Base-by-base conservation (phyloP, 2,888 invertebrate species). In the Seira musarum region DNA sequence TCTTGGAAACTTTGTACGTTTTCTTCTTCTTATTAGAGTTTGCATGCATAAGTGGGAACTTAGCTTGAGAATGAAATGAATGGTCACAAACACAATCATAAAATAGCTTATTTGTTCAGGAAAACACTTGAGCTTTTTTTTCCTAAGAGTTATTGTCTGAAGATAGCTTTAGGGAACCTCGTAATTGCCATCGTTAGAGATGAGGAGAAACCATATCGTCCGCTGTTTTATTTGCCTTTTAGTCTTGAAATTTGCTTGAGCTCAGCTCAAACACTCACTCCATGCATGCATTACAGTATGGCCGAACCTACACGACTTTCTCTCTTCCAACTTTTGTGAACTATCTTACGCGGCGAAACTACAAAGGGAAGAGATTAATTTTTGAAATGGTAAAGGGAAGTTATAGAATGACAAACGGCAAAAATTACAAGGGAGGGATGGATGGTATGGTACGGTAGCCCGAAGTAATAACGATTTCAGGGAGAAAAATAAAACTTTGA, bases 141-240 rank as follows among this genome's bases (percentile, higher is more conserved):
- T 40, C 66, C 25, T 17, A 69, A 74, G 65, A 80, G 69, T 80
- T 66, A 75, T 75, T 80, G 53, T 80, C 65, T 66, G 70, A 66
- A 53, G 66, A 80, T 17, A 69, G 80, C 74, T 80, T 71, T 71
- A 81, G 68, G 80, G 65, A 30, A 70, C 72, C 57, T 22, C 25
- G 81, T 72, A 76, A 77, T 76, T 72, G 67, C 73, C 72, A 67
- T 77, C 61, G 76, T 77, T 76, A 72, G 81, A 61, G 24, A 75
- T 66, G 53, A 49, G 72, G 53, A 49, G 72, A 17, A 72, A 30
- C 49, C 49, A 49, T 53, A 24, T 75, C 60, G 75, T 75, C 74
- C 70, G 73, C 74, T 68, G 61, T 67, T 66, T 75, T 80, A 80
- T 80, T 80, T 76, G 71, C 80, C 75, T 76, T 81, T 81, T 74